Conservation (phyloP, 2,888 invertebrate genomes). For the Drosophila austrosaltans region DNA sequence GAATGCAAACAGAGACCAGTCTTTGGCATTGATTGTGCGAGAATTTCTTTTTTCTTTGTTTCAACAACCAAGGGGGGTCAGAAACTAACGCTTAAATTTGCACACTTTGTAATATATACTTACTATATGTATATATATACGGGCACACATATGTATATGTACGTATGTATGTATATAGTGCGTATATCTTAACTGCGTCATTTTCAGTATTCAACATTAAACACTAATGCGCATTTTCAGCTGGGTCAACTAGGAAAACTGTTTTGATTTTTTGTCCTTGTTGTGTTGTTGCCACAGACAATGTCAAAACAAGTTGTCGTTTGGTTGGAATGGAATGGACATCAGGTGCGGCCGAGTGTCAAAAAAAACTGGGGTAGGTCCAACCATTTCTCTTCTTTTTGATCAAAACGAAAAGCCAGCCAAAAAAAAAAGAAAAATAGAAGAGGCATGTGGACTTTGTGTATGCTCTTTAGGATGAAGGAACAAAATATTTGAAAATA, state of each 20-base stretch:
- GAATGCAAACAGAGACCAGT: conserved; percentile 67
- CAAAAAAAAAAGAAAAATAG: conserved; percentile 5
- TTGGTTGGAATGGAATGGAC: conserved; percentile 24
- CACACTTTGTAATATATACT: conserved; percentile 53
- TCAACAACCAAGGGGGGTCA: conserved; percentile 56
- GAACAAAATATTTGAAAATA: neutral
- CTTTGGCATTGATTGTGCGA: conserved; percentile 63
- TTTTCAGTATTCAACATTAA: conserved; percentile 25
- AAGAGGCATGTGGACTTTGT: neutral
- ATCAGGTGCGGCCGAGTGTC: conserved; percentile 73
- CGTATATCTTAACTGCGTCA: conserved; percentile 41
- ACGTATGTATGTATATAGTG: neutral
- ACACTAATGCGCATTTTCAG: conserved; percentile 41
- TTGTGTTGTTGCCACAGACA: conserved; percentile 28
- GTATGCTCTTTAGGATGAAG: neutral
- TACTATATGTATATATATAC: neutral
- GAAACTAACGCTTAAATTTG: neutral
- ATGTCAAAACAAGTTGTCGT: conserved; percentile 48
- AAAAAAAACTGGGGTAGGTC: conserved; percentile 47
- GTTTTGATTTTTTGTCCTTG: conserved; percentile 22
- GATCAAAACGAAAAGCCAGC: conserved; percentile 23
- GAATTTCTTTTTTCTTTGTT: conserved; percentile 48
- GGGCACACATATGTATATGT: conserved; percentile 39
- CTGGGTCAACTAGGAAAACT: conserved; percentile 2
- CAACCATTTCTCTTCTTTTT: conserved; percentile 4